These are phyloP conservation scores for Diabrotica undecimpunctata DNA, from an alignment of 1,140 invertebrate genomes.

Conservation along the genomic window DNA sequence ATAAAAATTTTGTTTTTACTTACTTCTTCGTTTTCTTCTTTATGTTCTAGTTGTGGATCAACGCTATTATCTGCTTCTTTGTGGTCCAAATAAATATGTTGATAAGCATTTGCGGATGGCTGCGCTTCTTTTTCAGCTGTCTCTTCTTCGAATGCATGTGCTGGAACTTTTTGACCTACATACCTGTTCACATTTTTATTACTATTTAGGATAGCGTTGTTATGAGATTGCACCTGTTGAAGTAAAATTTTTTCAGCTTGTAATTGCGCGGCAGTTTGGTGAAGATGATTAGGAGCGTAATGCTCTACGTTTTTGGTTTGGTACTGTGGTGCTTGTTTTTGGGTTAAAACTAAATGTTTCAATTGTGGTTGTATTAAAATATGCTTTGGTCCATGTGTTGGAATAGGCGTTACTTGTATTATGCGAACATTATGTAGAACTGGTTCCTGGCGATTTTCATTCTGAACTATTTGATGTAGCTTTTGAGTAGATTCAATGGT, in stretches of 20 bases:
- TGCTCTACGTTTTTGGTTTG: not conserved
- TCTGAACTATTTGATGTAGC: no score
- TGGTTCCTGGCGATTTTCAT: no score
- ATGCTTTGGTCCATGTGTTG: not conserved
- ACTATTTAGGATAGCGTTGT: constrained; percentile 6
- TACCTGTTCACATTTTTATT: not conserved
- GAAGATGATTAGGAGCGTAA: constrained; percentile 22
- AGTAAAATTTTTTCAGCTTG: constrained; percentile 14
- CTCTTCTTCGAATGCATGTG: not conserved
- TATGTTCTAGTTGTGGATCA: not conserved
- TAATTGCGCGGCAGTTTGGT: constrained; percentile 10
- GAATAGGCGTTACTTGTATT: no score
- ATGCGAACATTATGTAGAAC: no score
- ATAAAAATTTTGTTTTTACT: constrained; percentile 4
- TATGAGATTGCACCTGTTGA: constrained; percentile 8
- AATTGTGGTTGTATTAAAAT: not conserved
- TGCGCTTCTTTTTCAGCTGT: not conserved
- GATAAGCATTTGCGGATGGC: constrained; percentile 3
- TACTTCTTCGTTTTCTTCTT: constrained; percentile 7
- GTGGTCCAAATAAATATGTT: constrained; percentile 4
- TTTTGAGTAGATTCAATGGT: no score
- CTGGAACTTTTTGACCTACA: not conserved
- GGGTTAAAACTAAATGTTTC: not conserved
- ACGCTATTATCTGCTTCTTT: not conserved
- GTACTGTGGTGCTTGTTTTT: not conserved